phyloP scores from a whole-genome alignment of 2,797 vertebrate genomes.

The Peromyscus attwateri region DNA sequence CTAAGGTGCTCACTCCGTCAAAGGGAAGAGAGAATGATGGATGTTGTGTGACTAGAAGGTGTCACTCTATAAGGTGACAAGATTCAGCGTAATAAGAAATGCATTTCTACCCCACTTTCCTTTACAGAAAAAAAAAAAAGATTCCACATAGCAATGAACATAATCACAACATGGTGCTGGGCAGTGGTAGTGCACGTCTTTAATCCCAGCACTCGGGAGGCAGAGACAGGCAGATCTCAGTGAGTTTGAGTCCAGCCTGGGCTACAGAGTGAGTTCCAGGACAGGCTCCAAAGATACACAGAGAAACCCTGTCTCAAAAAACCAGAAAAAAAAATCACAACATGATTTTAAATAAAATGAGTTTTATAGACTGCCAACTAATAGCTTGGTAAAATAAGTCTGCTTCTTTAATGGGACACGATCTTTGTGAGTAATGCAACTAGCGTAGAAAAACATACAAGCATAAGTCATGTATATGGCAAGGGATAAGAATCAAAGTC shows the following conservation, averaged over 20 bases:
- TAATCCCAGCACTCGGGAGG: too few relatives aligned
- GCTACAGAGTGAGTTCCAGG: too few relatives aligned
- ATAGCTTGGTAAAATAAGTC: not conserved
- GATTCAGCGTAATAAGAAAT: slow-evolving; percentile 58
- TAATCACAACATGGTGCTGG: slow-evolving; percentile 33
- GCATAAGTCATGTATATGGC: not conserved
- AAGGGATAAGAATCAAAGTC: not conserved
- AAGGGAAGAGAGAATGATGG: not conserved
- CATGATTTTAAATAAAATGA: slow-evolving; percentile 68
- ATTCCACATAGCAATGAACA: slow-evolving; percentile 2
- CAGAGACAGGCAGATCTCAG: too few relatives aligned
- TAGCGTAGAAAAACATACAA: not conserved
- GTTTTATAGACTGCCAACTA: slow-evolving; percentile 28
- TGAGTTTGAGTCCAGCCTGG: too few relatives aligned
- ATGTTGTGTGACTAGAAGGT: not conserved
- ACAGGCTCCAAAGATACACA: too few relatives aligned
- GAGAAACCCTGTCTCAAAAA: too few relatives aligned
- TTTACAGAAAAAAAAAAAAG: slow-evolving; percentile 9
- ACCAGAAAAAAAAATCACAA: slow-evolving; percentile 1
- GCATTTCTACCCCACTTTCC: not conserved
- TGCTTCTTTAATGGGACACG: not conserved
- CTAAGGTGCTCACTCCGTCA: not conserved
- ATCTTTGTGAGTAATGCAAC: slow-evolving; percentile 46
- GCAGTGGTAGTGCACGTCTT: too few relatives aligned
- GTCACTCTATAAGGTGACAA: slow-evolving; percentile 55